These are phyloP conservation scores for Ptiloglossa arizonensis DNA, from an alignment of 1,140 invertebrate species.

Conservation along the genomic window DNA sequence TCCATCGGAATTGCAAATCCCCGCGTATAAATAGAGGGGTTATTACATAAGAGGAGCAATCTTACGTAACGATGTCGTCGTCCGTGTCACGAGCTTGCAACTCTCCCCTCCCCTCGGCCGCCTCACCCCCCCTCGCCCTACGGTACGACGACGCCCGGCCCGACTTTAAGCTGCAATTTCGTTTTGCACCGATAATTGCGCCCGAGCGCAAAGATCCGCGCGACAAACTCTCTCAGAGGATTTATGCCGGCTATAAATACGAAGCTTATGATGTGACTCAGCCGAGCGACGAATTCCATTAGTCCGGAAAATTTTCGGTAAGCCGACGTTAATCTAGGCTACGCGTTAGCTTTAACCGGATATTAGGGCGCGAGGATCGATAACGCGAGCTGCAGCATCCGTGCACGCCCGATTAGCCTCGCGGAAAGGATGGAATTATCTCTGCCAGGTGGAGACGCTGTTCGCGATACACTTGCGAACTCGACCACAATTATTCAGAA, in stretches of 20 bases:
- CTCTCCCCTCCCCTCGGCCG: no score
- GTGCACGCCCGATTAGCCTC: background rate
- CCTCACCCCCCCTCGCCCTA: no score
- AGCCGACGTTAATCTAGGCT: conserved; percentile 43
- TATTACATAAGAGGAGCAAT: background rate
- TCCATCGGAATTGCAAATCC: background rate
- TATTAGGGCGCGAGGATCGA: conserved; percentile 42
- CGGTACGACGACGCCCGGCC: no score
- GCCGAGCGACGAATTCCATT: conserved; percentile 60
- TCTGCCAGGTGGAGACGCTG: background rate
- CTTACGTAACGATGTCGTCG: background rate
- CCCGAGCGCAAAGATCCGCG: conserved; percentile 6
- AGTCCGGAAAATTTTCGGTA: conserved; percentile 60
- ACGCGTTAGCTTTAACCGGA: conserved; percentile 31
- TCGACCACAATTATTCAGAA: conserved; percentile 11
- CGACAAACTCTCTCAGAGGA: conserved; percentile 34
- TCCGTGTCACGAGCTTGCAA: background rate
- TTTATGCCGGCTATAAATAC: conserved; percentile 59
- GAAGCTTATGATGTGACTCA: conserved; percentile 60
- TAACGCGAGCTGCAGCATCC: conserved; percentile 5
- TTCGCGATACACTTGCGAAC: no score
- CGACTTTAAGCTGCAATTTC: conserved; percentile 17
- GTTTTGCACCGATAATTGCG: conserved; percentile 41
- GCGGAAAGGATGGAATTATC: conserved; percentile 1
- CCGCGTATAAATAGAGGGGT: no score